Evolutionary conservation across 2,113 vertebrate species (phyloP), one percentile per base, ranked within the genome.

Genomic region (Micronycteris hirsuta): DNA sequence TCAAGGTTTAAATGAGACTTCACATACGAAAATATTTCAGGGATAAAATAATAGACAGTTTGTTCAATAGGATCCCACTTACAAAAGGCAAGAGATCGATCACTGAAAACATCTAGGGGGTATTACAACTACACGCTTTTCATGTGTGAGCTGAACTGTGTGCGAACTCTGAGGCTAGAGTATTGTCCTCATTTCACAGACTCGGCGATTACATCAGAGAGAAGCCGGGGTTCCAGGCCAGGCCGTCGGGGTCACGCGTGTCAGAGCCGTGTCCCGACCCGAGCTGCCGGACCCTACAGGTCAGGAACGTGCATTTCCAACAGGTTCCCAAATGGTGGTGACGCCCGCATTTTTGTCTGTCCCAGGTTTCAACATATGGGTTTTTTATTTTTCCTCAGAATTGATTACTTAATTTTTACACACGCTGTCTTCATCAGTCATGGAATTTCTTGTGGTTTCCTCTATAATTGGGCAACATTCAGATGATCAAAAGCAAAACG

Each of bases 401-500:
- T 0, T 71, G 58, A 71, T 47, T 31, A 28, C 81, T 88, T 91
- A 14, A 61, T 54, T 81, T 49, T 43, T 56, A 47, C 16, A 22
- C 87, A 89, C 7, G 49, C 7, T 43, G 71, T 95, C 89, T 92
- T 33, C 74, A 95, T 91, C 94, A 84, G 92, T 74, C 89, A 82
- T 7, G 74, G 96, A 65, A 12, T 2, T 38, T 41, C 68, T 17
- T 83, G 86, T 76, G 94, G 83, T 65, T 93, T 47, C 82, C 67
- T 61, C 88, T 71, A 52, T 81, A 93, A 93, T 89, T 71, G 82
- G 1, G n/a, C 5, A 71, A 76, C 61, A 73, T 16, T 84, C 83
- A 68, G 45, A 61, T 49, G 87, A 89, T 89, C 76, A 96, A 96
- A 77, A 20, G 13, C 6, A 63, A 61, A 38, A 31, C 38, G 45